Conservation (phyloP, 1,140 invertebrate genomes). For the Bombyx mori region DNA sequence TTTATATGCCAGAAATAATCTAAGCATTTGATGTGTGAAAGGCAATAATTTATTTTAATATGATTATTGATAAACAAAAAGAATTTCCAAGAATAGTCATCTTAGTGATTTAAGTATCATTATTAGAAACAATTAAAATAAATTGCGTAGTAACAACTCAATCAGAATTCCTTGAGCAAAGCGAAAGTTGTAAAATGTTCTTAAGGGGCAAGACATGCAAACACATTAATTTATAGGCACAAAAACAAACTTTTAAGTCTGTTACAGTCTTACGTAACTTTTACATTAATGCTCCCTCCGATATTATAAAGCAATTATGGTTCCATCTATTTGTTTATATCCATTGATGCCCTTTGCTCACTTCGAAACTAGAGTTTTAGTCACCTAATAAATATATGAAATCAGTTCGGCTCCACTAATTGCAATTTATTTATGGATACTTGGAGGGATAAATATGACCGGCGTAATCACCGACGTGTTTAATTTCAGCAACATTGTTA, state of each 20-base stretch:
- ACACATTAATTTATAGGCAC: conserved; percentile 64
- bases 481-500: conserved; percentile 57
- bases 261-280: conserved; percentile 49
- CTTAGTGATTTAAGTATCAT: too few relatives aligned
- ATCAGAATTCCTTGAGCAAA: conserved; percentile 11
- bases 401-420: conserved; percentile 1
- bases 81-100: too few relatives aligned
- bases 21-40: too few relatives aligned
- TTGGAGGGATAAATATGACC: neutral
- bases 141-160: conserved; percentile 1
- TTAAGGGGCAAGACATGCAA: conserved; percentile 44
- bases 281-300: conserved; percentile 52
- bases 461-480: conserved; percentile 24
- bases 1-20: too few relatives aligned
- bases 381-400: too few relatives aligned
- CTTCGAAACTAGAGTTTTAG: too few relatives aligned
- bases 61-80: too few relatives aligned
- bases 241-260: conserved; percentile 61
- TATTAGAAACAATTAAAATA: neutral
- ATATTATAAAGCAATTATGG: conserved; percentile 42
- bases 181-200: conserved; percentile 34
- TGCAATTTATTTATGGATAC: conserved; percentile 2
- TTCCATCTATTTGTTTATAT: conserved; percentile 25
- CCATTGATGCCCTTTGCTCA: neutral
- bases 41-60: too few relatives aligned